A percentile compares a stretch with the other conserved stretches of the same genome.
phyloP scores from a whole-genome alignment of 2,113 vertebrate species.

The Solea senegalensis region DNA sequence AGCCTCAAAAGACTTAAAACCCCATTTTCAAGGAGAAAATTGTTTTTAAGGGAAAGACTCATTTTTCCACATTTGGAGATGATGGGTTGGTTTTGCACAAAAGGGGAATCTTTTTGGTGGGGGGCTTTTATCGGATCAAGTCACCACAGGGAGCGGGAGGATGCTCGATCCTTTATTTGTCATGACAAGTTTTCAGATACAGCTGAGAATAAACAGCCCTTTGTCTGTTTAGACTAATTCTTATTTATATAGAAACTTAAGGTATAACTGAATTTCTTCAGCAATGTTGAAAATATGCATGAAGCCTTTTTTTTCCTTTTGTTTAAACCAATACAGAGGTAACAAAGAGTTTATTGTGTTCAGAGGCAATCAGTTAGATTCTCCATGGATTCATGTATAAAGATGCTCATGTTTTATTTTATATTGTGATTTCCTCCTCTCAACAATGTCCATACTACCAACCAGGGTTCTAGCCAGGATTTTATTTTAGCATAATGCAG shows the following conservation, averaged over 20 bases:
- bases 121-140: conserved; percentile 63
- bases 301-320: no score
- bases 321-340: no score
- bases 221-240: conserved; percentile 48
- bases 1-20: conserved; percentile 72
- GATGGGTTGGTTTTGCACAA: conserved; percentile 62
- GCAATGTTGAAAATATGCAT: no score
- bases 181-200: conserved; percentile 51
- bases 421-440: no score
- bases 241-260: conserved; percentile 16
- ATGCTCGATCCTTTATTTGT: conserved; percentile 41
- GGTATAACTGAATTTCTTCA: background rate
- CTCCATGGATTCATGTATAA: conserved; percentile 2
- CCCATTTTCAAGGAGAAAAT: conserved; percentile 75
- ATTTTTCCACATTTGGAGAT: conserved; percentile 61
- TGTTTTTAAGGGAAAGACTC: conserved; percentile 69
- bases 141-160: conserved; percentile 37
- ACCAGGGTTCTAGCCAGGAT: no score
- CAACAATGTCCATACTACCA: no score
- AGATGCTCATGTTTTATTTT: conserved; percentile 7
- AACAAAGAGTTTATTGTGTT: conserved; percentile 6
- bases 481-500: no score
- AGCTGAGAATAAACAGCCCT: conserved; percentile 39
- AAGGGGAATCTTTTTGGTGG: conserved; percentile 41
- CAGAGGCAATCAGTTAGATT: conserved; percentile 21